Conservation (phyloP, 2,113 vertebrate genomes). For the Podiceps cristatus region DNA sequence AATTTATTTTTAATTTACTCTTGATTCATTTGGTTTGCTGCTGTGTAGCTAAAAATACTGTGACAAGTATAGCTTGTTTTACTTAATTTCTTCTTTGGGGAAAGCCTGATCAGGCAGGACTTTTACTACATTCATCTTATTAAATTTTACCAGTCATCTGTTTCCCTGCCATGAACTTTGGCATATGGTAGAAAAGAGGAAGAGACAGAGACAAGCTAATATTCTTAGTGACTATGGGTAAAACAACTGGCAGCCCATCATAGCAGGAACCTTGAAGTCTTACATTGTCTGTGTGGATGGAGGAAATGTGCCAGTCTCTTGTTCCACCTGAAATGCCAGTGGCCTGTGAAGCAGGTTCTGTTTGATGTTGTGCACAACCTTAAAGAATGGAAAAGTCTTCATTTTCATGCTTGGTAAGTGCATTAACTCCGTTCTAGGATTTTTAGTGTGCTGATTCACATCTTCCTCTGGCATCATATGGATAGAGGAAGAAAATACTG, state of each 20-base stretch:
- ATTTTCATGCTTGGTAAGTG: not conserved
- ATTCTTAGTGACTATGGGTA: not conserved
- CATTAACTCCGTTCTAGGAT: not conserved
- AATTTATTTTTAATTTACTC: not conserved
- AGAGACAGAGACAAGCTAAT: not conserved
- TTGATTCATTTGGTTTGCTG: not conserved
- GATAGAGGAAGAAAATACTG: not conserved
- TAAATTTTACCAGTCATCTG: not conserved
- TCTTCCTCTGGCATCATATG: not conserved
- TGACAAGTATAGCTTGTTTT: not conserved
- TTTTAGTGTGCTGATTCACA: not conserved
- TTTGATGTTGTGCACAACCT: not conserved
- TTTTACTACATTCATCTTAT: not conserved
- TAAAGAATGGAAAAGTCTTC: not conserved
- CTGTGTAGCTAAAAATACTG: not conserved
- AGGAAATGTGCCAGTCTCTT: fast-evolving
- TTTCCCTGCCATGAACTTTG: not conserved
- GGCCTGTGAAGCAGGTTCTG: not conserved
- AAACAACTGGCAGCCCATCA: not conserved
- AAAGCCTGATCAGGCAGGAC: not conserved
- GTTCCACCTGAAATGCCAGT: not conserved
- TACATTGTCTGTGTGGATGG: fast-evolving
- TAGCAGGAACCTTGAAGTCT: not conserved
- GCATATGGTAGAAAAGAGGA: not conserved
- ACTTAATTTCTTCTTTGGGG: not conserved